Conservation (phyloP, 2,797 vertebrate species). For the Crocodylus rhombifer region DNA sequence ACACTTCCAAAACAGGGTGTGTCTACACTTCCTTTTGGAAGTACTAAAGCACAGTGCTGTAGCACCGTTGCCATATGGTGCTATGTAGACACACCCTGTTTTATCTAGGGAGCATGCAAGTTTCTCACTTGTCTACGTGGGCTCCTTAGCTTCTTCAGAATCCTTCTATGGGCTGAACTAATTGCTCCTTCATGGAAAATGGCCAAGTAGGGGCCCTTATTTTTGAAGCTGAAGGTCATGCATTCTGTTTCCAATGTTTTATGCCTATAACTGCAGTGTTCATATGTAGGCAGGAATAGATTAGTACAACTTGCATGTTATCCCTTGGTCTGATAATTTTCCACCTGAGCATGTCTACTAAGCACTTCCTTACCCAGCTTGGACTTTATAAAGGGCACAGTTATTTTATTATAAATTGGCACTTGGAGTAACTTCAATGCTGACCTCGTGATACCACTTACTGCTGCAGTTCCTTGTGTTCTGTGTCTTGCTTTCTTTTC, state of each 20-base stretch:
- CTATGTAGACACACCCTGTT: no score
- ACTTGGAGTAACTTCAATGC: slow-evolving; percentile 2
- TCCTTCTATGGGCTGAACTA: neutral
- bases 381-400: neutral
- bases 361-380: neutral
- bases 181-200: neutral
- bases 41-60: no score
- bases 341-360: neutral
- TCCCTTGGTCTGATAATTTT: neutral
- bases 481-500: slow-evolving; percentile 42
- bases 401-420: slow-evolving; percentile 9
- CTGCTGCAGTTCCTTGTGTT: neutral
- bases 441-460: neutral
- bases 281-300: neutral
- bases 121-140: no score
- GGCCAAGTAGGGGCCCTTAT: neutral
- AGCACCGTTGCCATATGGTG: no score
- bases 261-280: neutral
- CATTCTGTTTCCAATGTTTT: neutral
- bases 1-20: no score
- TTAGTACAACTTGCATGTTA: neutral
- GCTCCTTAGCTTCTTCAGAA: neutral
- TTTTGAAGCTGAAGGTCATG: neutral
- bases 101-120: no score
- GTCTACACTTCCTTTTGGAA: no score